A percentile compares a stretch with the other conserved stretches of the same genome.
phyloP scores from a whole-genome alignment of 2,113 vertebrate genomes.

The Tupaia tana region DNA sequence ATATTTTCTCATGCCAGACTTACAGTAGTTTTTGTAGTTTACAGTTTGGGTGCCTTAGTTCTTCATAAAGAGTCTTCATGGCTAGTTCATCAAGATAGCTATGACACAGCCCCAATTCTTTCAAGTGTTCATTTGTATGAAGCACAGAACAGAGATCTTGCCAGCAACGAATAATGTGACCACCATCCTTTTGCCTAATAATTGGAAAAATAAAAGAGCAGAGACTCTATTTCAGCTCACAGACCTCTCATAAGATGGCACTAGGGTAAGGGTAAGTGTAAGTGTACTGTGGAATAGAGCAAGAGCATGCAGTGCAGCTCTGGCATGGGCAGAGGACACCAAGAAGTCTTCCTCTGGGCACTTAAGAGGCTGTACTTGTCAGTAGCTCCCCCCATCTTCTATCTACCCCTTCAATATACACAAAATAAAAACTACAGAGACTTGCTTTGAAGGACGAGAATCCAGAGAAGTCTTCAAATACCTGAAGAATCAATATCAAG shows the following conservation, averaged over 20 bases:
- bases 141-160: constrained; percentile 74
- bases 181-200: constrained; percentile 34
- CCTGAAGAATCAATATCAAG: neutral
- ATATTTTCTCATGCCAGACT: constrained; percentile 54
- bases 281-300: neutral
- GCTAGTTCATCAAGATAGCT: constrained; percentile 57
- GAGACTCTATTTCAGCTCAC: neutral
- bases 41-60: constrained; percentile 66
- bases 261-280: neutral
- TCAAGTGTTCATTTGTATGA: constrained; percentile 69
- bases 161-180: constrained; percentile 5
- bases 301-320: neutral
- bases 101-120: constrained; percentile 51
- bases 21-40: constrained; percentile 74
- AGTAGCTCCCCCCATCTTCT: neutral
- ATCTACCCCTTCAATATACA: neutral
- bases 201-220: constrained; percentile 3
- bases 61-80: constrained; percentile 61
- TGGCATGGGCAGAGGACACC: neutral
- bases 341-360: neutral
- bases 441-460: neutral
- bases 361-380: neutral
- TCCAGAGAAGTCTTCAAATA: constrained; percentile 10
- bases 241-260: neutral
- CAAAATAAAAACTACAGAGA: neutral